These are phyloP conservation scores for Anagrus nilaparvatae DNA, from an alignment of 1,140 invertebrate genomes.

Conservation along the genomic window DNA sequence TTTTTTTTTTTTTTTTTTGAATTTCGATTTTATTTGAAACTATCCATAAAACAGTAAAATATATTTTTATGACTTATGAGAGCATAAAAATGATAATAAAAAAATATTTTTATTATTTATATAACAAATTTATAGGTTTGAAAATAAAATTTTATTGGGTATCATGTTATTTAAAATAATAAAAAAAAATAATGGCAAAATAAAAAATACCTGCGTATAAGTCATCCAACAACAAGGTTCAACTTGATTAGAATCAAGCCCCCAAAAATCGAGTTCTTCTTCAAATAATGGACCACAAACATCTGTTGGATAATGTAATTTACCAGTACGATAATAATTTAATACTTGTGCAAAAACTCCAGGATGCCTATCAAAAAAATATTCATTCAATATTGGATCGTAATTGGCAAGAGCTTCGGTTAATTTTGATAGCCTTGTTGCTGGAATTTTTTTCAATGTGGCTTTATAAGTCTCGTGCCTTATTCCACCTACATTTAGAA, in stretches of 20 bases:
- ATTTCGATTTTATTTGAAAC: no score
- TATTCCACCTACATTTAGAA: slow-evolving; percentile 96
- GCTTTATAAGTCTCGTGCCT: slow-evolving; percentile 94
- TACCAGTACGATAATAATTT: slow-evolving; percentile 90
- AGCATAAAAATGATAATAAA: no score
- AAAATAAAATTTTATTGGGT: no score
- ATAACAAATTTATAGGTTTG: no score
- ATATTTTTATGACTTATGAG: no score
- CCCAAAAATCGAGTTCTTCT: slow-evolving; percentile 95
- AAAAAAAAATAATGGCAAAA: slow-evolving; percentile 5
- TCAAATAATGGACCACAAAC: slow-evolving; percentile 97
- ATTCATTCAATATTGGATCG: slow-evolving; percentile 93
- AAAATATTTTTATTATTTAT: no score
- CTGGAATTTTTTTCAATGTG: slow-evolving; percentile 88
- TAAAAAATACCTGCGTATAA: slow-evolving; percentile 94
- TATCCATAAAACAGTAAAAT: no score
- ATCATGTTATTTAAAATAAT: neutral
- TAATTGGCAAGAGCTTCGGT: slow-evolving; percentile 89
- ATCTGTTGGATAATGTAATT: slow-evolving; percentile 95
- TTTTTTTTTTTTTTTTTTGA: no score
- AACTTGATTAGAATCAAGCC: slow-evolving; percentile 85
- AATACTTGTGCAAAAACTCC: slow-evolving; percentile 93
- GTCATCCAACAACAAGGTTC: slow-evolving; percentile 99
- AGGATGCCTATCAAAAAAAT: slow-evolving; percentile 97
- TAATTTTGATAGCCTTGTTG: slow-evolving; percentile 76